Evolutionary conservation across 1,140 invertebrate genomes (phyloP).

Genomic region (Holcopasites calliopsidis): DNA sequence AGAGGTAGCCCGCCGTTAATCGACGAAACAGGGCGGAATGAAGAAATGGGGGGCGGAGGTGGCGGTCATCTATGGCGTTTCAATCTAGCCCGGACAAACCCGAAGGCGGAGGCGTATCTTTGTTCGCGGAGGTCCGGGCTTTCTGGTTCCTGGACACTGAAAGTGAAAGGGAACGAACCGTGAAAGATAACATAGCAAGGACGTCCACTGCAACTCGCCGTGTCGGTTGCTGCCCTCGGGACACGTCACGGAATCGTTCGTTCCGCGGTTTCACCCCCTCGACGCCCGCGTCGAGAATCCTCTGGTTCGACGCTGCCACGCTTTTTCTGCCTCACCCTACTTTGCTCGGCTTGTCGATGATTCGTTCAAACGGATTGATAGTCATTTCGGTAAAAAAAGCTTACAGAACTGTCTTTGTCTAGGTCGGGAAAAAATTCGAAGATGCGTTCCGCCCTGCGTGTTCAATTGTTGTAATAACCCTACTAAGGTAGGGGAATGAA

Average conservation of each 20-base stretch:
- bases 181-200: conserved; percentile 79
- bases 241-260: conserved; percentile 59
- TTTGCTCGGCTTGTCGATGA: too few relatives aligned
- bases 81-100: conserved; percentile 26
- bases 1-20: not conserved
- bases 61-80: not conserved
- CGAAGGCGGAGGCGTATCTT: conserved; percentile 64
- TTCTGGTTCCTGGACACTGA: conserved; percentile 76
- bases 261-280: conserved; percentile 42
- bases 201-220: conserved; percentile 74
- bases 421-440: too few relatives aligned
- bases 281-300: not conserved
- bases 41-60: not conserved
- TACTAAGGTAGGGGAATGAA: too few relatives aligned
- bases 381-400: too few relatives aligned
- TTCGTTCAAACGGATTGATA: too few relatives aligned
- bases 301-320: not conserved
- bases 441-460: too few relatives aligned
- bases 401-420: too few relatives aligned
- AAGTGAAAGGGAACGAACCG: conserved; percentile 79
- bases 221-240: conserved; percentile 74
- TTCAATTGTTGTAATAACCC: too few relatives aligned
- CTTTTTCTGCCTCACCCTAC: not conserved
- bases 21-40: conserved; percentile 41
- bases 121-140: conserved; percentile 70